These are phyloP conservation scores for Nephila pilipes DNA, from an alignment of 1,140 invertebrate species.

Conservation along the genomic window DNA sequence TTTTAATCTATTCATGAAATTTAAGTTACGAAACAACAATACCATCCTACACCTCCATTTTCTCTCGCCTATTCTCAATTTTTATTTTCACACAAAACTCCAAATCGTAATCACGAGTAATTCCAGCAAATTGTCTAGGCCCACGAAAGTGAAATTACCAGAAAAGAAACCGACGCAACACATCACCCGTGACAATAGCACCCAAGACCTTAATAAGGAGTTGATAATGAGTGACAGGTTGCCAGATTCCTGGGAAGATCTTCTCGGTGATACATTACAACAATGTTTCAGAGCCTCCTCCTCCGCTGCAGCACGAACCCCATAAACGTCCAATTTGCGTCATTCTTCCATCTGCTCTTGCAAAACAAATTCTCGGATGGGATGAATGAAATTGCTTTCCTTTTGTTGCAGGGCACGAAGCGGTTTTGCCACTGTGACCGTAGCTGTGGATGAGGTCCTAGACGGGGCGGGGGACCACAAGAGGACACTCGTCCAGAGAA, in stretches of 20 bases:
- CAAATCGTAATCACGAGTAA: not conserved
- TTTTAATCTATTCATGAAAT: too few species aligned
- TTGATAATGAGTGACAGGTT: not conserved
- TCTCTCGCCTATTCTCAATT: too few species aligned
- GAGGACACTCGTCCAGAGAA: not conserved
- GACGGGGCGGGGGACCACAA: not conserved
- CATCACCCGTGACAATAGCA: slow-evolving; percentile 6
- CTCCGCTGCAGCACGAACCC: not conserved
- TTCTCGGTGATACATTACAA: not conserved
- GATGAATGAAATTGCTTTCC: slow-evolving; percentile 40
- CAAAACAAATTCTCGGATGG: slow-evolving; percentile 34
- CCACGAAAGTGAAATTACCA: not conserved
- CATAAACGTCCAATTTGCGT: slow-evolving; percentile 43
- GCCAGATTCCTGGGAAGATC: not conserved
- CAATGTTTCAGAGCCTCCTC: not conserved
- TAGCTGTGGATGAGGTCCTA: not conserved
- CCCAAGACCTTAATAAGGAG: not conserved
- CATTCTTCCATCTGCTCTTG: not conserved
- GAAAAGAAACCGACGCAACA: not conserved
- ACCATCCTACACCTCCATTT: too few species aligned
- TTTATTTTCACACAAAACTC: too few species aligned
- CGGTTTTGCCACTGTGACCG: not conserved
- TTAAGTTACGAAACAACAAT: too few species aligned
- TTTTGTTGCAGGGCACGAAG: slow-evolving; percentile 21
- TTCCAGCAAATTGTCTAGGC: not conserved